These are phyloP conservation scores for Drosophila lacicola DNA, from an alignment of 2,888 invertebrate genomes.

Conservation along the genomic window DNA sequence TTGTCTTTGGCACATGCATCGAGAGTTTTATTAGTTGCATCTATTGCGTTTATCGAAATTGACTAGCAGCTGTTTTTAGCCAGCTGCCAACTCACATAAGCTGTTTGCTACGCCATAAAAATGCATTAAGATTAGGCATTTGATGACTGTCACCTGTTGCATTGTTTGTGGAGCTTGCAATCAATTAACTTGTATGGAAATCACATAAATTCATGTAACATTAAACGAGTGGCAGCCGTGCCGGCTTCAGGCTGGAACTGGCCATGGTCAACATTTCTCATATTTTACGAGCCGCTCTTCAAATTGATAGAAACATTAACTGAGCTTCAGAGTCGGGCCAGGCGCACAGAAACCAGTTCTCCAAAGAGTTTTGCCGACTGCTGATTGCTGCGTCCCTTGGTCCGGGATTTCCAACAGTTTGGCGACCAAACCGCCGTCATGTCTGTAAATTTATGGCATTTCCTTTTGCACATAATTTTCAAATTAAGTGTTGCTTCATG, in stretches of 20 bases:
- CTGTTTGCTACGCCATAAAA: slow-evolving; percentile 32
- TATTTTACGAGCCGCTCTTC: slow-evolving; percentile 74
- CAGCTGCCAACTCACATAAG: slow-evolving; percentile 18
- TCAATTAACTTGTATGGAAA: slow-evolving; percentile 82
- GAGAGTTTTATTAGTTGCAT: background rate
- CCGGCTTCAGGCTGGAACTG: slow-evolving; percentile 16
- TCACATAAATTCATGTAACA: slow-evolving; percentile 81
- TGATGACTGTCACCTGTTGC: slow-evolving; percentile 27
- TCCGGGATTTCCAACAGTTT: slow-evolving; percentile 10
- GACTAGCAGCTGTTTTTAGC: slow-evolving; percentile 7
- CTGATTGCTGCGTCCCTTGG: slow-evolving; percentile 7
- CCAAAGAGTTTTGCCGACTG: slow-evolving; percentile 39
- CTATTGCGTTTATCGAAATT: background rate
- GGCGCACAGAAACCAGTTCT: slow-evolving; percentile 49
- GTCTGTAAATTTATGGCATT: slow-evolving; percentile 70
- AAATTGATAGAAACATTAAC: slow-evolving; percentile 76
- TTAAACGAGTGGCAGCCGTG: slow-evolving; percentile 63
- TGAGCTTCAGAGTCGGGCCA: slow-evolving; percentile 29
- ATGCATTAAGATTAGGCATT: slow-evolving; percentile 43
- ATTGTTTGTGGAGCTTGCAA: slow-evolving; percentile 61
- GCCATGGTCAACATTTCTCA: slow-evolving; percentile 69
- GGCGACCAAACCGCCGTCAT: slow-evolving; percentile 46
- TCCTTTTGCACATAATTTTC: slow-evolving; percentile 71
- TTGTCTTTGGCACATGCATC: background rate
- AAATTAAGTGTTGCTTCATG: slow-evolving; percentile 67